Base-by-base conservation (phyloP, 1,140 invertebrate genomes). In the Lordiphosa clarofinis region DNA sequence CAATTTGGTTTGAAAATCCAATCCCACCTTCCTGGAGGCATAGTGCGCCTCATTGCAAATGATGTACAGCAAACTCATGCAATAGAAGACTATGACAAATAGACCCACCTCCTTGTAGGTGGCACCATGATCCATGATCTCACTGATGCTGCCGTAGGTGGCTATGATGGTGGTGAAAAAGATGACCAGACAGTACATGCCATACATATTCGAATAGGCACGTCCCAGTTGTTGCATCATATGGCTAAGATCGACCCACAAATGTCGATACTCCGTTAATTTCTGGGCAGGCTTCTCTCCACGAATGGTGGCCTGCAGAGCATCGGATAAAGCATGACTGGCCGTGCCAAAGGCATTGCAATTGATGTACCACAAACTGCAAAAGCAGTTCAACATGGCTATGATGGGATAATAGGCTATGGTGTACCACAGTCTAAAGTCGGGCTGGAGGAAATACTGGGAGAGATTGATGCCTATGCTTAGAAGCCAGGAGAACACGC, bases 201-300 rank as follows among this genome's bases (percentile, higher is more conserved):
- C 92, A 64, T 94, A 94, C 92, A 93, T 93, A 62, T 93, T 93
- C 15, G 92, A 92, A 74, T 94, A 94, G 2, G 92, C 93, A 39
- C 91, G 90, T 36, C 92, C 93, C 42, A 94, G 79, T 69, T 94
- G 93, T 79, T 94, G 93, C 93, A 93, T 94, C 92, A 93, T 93
- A 73, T 94, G 92, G 10, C 92, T 93, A 7, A 94, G 79, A 74
- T 94, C 92, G 1, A 93, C 92, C 93, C 93, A 94, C 35, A 94
- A 78, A 78, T 93, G 91, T 7, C 93, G 89, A 74, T 92, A 93
- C 61, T 93, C 92, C 0, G 91, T 92, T 13, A 94, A 82, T 63
- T 92, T 91, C 39, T 91, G 84, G 9, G 92, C 91, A 0, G 92
- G 91, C 63, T 92, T 90, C 15, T 91, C 90, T 3, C 90, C 89